Percentiles rank a stretch among this genome's conserved stretches.
phyloP scores from a whole-genome alignment of 2,888 invertebrate genomes.

The Perizoma affinitatum region DNA sequence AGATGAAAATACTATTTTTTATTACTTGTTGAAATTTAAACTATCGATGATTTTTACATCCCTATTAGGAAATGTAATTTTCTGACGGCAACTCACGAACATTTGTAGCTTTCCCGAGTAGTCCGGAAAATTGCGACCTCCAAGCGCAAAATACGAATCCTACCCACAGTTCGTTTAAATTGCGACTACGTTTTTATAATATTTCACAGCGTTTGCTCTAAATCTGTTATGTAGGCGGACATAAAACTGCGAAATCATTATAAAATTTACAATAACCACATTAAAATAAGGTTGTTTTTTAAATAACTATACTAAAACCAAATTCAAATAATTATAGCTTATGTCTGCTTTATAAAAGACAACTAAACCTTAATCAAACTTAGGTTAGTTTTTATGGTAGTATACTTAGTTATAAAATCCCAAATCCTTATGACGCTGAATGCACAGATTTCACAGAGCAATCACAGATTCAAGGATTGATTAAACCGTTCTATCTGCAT shows the following conservation, averaged over 20 bases:
- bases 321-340: no score
- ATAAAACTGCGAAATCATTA: constrained; percentile 27
- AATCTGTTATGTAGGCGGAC: constrained; percentile 28
- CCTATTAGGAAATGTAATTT: constrained; percentile 83
- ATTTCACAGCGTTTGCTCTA: constrained; percentile 45
- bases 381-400: no score
- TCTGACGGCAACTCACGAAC: constrained; percentile 78
- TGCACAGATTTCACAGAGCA: constrained; percentile 1
- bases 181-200: constrained; percentile 73
- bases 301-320: background rate
- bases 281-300: background rate
- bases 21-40: constrained; percentile 1
- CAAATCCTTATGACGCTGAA: background rate
- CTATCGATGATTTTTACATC: constrained; percentile 45
- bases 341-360: background rate
- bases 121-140: constrained; percentile 81
- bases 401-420: no score
- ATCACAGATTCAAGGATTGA: constrained; percentile 12
- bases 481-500: constrained; percentile 19
- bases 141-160: constrained; percentile 72
- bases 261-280: background rate
- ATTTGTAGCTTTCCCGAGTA: constrained; percentile 83
- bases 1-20: no score
- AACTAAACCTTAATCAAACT: no score
- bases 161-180: constrained; percentile 75